Base-by-base conservation (phyloP, 2,113 vertebrate species). In the Epinephelus lanceolatus region DNA sequence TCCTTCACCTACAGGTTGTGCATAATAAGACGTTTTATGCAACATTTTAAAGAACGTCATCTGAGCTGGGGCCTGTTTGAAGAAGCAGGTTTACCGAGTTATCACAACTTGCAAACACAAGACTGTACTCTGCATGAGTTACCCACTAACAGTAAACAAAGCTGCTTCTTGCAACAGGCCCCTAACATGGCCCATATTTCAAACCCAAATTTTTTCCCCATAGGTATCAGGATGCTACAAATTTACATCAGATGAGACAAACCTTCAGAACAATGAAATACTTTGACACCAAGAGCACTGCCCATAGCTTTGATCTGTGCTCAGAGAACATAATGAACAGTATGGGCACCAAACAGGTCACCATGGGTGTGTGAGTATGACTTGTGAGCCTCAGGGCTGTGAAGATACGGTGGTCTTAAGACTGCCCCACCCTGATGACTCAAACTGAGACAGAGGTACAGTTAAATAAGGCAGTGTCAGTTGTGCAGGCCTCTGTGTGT, bases 391-490 rank as follows among this genome's bases (percentile, higher is more conserved):
- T 77, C 62, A 76, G 21, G 33, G 56, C 40, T 76, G 45, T 40
- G 55, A 62, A 27, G 51, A 74, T 68, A 21, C 13, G 30, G 23
- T 1, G 2, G 25, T 65, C 15, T 40, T 23, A 19, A 57, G 13
- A 78, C 14, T 1, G 0, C 21, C 37, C 60, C 66, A 42, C 37
- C 67, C 51, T 30, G 19, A 69, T 61, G 55, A 75, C 55, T 56
- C 27, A 40, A 74, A 68, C 57, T 79, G 8, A 71, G 56, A 68
- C 55, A 71, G 57, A 61, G 14, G 52, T 15, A 73, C 3, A 15
- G 81, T 71, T 65, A 75, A 80, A 81, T 76, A 88, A 90, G 84
- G 86, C 78, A 81, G 66, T 79, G 69, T 11, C 74, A 79, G 72
- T 47, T 59, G 57, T 71, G 47, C 10, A 63, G 17, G 67, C 52